Base-by-base conservation (phyloP, 2,888 invertebrate species). In the Diabrotica balteata region DNA sequence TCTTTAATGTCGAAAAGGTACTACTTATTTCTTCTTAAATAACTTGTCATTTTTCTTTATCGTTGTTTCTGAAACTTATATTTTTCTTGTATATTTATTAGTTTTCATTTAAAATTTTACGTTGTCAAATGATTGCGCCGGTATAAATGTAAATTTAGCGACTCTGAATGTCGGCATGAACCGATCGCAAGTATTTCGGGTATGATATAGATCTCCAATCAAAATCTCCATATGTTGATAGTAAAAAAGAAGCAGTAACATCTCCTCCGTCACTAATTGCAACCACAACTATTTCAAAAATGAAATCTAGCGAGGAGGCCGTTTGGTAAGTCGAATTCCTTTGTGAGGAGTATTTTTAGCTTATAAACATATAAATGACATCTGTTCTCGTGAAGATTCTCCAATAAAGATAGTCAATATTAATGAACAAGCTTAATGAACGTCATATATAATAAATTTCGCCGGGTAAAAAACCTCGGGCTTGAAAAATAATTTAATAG, bases 401-500 rank as follows among this genome's bases (percentile, higher is more conserved):
- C 70, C 74, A 74, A 74, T 74, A 74, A 72, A 74, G 74, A 74
- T 74, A 74, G 73, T 67, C 73, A 64, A 73, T 73, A 73, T 73
- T 73, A 73, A 73, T 73, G 73, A 73, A 73, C 67, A 68, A 63
- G 70, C 74, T 73, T 74, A 74, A 74, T 74, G 74, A 74, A 72
- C 67, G 74, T 72, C 74, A 70, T 72, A 69, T 72, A 74, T 72
- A 74, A 73, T 73, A 73, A 73, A 73, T 73, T 69, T 72, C 66
- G 67, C 62, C 67, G 67, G 67, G 69, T 72, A 73, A 73, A 71
- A 73, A 73, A 72, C 61, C 67, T 69, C 61, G 64, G 68, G 67
- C 70, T 65, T 72, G 74, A 74, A 74, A 74, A 74, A 74, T 74
- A 72, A 73, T 74, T 73, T 75, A 75, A 75, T 74, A 72, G 73